These are phyloP conservation scores for Bombus consobrinus DNA, from an alignment of 1,140 invertebrate species.

Conservation along the genomic window DNA sequence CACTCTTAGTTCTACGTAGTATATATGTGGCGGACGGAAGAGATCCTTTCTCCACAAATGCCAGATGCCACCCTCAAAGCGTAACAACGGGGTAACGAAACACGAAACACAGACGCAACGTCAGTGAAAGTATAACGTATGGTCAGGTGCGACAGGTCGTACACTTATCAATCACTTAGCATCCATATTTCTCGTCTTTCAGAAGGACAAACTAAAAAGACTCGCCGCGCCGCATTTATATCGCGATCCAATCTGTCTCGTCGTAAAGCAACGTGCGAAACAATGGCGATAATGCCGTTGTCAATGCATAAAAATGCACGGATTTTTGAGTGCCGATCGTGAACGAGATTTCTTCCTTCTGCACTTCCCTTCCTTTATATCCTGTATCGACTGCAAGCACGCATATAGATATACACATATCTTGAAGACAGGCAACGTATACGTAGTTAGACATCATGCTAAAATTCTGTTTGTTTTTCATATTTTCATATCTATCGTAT, in stretches of 20 bases:
- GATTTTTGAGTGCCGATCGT: neutral
- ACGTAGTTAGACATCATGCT: neutral
- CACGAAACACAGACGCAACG: conserved; percentile 6
- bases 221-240: conserved; percentile 55
- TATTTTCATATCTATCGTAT: neutral
- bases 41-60: conserved; percentile 36
- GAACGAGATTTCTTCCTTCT: conserved; percentile 10
- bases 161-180: conserved; percentile 75
- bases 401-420: neutral
- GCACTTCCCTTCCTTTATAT: neutral
- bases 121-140: conserved; percentile 63
- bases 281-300: conserved; percentile 42
- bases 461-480: neutral
- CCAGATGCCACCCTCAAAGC: conserved; percentile 25
- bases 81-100: conserved; percentile 31
- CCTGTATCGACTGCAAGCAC: neutral
- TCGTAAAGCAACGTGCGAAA: conserved; percentile 41
- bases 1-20: conserved; percentile 1
- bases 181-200: conserved; percentile 56
- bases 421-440: neutral
- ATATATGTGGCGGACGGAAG: neutral
- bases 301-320: conserved; percentile 17
- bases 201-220: conserved; percentile 34
- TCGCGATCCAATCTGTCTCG: conserved; percentile 66
- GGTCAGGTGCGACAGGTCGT: conserved; percentile 62